phyloP scores from a whole-genome alignment of 2,888 invertebrate genomes.

The Hypomecis atomaria region DNA sequence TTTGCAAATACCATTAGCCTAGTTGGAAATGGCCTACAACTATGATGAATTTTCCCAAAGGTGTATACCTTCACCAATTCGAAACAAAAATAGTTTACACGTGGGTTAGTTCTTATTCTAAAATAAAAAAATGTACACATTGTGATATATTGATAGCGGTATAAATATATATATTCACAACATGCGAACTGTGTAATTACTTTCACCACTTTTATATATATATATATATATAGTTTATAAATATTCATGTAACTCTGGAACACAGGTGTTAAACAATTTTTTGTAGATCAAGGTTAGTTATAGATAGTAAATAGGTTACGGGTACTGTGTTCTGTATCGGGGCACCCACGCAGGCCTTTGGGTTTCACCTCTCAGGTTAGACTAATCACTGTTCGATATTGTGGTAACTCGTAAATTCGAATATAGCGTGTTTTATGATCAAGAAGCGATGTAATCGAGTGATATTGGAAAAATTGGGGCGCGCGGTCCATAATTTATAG shows the following conservation, averaged over 20 bases:
- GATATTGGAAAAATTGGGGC: slow-evolving; percentile 18
- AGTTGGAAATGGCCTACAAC: slow-evolving; percentile 14
- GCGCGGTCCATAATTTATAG: slow-evolving; percentile 18
- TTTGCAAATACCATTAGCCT: slow-evolving; percentile 32
- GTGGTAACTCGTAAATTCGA: slow-evolving; percentile 19
- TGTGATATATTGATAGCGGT: too few relatives aligned
- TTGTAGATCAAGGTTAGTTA: slow-evolving; percentile 49
- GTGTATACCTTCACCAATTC: background rate
- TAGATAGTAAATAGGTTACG: slow-evolving; percentile 46
- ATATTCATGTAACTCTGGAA: slow-evolving; percentile 15
- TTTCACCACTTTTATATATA: slow-evolving; percentile 7
- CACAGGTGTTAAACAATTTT: slow-evolving; percentile 40
- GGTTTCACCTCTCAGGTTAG: slow-evolving; percentile 22
- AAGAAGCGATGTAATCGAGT: slow-evolving; percentile 18
- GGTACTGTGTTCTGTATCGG: slow-evolving; percentile 38
- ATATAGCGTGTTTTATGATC: slow-evolving; percentile 13
- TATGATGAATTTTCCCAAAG: slow-evolving; percentile 20
- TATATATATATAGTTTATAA: slow-evolving; percentile 9
- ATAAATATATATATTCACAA: background rate
- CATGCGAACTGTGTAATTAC: slow-evolving; percentile 3
- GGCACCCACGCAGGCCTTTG: slow-evolving; percentile 36
- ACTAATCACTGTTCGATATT: slow-evolving; percentile 20
- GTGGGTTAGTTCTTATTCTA: background rate
- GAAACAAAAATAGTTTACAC: background rate
- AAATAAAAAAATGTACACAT: background rate